Base-by-base conservation (phyloP, 2,113 vertebrate genomes). In the Brachypodius melanocephalos region DNA sequence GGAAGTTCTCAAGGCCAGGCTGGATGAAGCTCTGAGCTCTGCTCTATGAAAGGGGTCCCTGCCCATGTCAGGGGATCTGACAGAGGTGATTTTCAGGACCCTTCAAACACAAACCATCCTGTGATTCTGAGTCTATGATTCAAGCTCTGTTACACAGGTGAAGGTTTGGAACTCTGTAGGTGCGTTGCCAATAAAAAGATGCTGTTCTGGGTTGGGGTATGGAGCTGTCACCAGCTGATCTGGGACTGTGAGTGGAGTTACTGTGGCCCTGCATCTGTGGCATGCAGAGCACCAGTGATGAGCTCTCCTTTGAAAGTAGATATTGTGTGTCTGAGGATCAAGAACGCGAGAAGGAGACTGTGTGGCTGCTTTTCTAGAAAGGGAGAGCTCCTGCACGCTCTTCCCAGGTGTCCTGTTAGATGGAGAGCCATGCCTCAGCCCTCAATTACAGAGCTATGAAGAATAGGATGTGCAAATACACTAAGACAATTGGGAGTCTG, bases 121-220 rank as follows among this genome's bases (percentile, higher is more conserved):
- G 12, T 48, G 54, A 46, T 52, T 45, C 66, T 58, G 5, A 51
- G 46, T 38, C 32, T n/a, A 0, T 52, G 28, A 24, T 46, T 54
- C 0, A 1, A 68, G 16, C 21, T 76, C 38, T 61, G 0, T 55
- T 66, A 31, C 7, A 19, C 0, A 18, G n/a, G 11, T n/a, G 54
- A 80, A 77, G 14, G 17, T 87, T 57, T 75, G 40, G 59, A 76
- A 26, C 18, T 19, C 2, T 16, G 17, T 24, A 38, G 28, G 26
- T 69, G 5, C 28, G 25, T 32, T 88, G 16, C 36, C 4, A 62
- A 4, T 21, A 49, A 52, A 72, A 82, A 62, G 10, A 14, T 40
- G 5, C 10, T 62, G 6, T 20, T 92, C 22, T 85, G 72, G 55
- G 19, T 38, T 59, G 31, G 22, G 55, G 4, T 9, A 12, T 1